phyloP scores from a whole-genome alignment of 2,888 invertebrate genomes.

The Adelognathus sp. region DNA sequence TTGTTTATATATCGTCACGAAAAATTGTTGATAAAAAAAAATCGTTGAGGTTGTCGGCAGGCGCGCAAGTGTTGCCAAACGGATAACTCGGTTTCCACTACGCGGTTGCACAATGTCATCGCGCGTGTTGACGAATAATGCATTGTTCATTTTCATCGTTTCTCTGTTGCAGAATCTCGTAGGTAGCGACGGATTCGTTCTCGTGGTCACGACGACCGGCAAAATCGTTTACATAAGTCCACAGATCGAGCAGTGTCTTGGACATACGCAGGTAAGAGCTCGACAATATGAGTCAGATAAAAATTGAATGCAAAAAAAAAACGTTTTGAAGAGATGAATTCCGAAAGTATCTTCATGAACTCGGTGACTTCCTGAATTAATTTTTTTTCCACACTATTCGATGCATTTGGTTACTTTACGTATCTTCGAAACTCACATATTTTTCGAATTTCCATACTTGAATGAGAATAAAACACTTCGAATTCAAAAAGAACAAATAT shows the following conservation, averaged over 20 bases:
- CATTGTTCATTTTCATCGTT: slow-evolving; percentile 2
- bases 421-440: too few relatives aligned
- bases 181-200: slow-evolving; percentile 89
- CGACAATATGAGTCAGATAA: neutral
- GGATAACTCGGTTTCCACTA: neutral
- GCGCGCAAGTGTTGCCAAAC: neutral
- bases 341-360: too few relatives aligned
- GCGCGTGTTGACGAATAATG: neutral
- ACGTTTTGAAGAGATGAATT: too few relatives aligned
- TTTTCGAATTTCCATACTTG: too few relatives aligned
- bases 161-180: slow-evolving; percentile 81
- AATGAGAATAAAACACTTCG: too few relatives aligned
- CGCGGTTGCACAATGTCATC: slow-evolving; percentile 11
- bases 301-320: too few relatives aligned
- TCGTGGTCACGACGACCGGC: slow-evolving; percentile 90
- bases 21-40: neutral
- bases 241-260: slow-evolving; percentile 91
- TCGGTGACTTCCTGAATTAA: too few relatives aligned
- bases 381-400: too few relatives aligned
- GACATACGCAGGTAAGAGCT: slow-evolving; percentile 89
- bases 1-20: neutral
- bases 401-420: too few relatives aligned
- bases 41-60: neutral
- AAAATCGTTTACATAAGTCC: slow-evolving; percentile 93
- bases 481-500: too few relatives aligned